These are phyloP conservation scores for Ormyrus nitidulus DNA, from an alignment of 2,888 invertebrate species.

Conservation along the genomic window DNA sequence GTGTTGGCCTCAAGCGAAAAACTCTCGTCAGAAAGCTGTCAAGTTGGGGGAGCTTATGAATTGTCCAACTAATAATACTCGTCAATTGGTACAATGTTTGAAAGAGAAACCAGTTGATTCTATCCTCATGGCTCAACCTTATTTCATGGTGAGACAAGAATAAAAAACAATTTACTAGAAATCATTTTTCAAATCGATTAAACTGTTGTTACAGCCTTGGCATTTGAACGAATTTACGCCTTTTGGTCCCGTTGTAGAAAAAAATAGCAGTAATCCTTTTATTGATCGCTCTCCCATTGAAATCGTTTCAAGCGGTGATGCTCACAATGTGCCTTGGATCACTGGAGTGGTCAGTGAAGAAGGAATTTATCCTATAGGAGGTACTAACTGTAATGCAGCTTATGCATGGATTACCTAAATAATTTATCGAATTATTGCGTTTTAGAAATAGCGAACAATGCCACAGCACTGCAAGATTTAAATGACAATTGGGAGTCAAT, in stretches of 20 bases:
- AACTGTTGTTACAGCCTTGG: too few relatives aligned
- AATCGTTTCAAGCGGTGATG: slow-evolving; percentile 79
- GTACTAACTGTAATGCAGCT: slow-evolving; percentile 70
- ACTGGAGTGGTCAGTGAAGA: slow-evolving; percentile 81
- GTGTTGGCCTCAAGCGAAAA: slow-evolving; percentile 72
- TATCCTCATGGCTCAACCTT: too few relatives aligned
- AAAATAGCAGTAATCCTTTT: slow-evolving; percentile 79
- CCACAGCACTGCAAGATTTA: slow-evolving; percentile 76
- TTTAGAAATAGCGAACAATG: slow-evolving; percentile 60
- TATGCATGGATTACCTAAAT: not conserved
- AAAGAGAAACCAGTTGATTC: too few relatives aligned
- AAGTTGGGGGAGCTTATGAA: slow-evolving; percentile 80
- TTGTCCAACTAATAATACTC: too few relatives aligned
- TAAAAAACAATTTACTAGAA: too few relatives aligned
- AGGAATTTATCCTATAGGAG: slow-evolving; percentile 84
- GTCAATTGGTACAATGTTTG: too few relatives aligned
- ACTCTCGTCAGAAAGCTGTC: slow-evolving; percentile 78
- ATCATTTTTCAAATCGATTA: too few relatives aligned
- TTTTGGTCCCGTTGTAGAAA: slow-evolving; percentile 85
- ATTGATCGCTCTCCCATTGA: slow-evolving; percentile 81
- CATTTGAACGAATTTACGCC: slow-evolving; percentile 77
- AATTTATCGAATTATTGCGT: not conserved
- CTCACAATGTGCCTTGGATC: slow-evolving; percentile 83
- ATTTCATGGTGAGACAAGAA: too few relatives aligned
- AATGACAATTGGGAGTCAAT: slow-evolving; percentile 79